Percentiles rank a stretch among this genome's conserved stretches.
Conservation (phyloP, 2,113 vertebrate species). For the human region GRCh38 chr1:53832501-53833000, state of each 20-base stretch:
- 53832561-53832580: constrained; percentile 86
- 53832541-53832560: constrained; percentile 89
- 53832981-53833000: too few relatives aligned
- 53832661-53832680: neutral
- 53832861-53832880: too few relatives aligned
- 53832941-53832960: too few relatives aligned
- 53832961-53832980: too few relatives aligned
- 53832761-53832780: neutral
- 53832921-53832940: too few relatives aligned
- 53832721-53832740: neutral
- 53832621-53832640: neutral
- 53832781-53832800: too few relatives aligned
- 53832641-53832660: neutral
- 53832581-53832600: constrained; percentile 86
- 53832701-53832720: constrained; percentile 21
- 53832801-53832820: too few relatives aligned
- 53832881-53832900: too few relatives aligned
- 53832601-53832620: neutral
- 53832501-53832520: constrained; percentile 92
- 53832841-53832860: too few relatives aligned
- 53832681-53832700: constrained; percentile 30
- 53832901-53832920: too few relatives aligned
- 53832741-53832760: neutral
- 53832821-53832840: too few relatives aligned
- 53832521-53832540: constrained; percentile 88